phyloP scores from a whole-genome alignment of 2,113 vertebrate species.

The Tringa solitaria region DNA sequence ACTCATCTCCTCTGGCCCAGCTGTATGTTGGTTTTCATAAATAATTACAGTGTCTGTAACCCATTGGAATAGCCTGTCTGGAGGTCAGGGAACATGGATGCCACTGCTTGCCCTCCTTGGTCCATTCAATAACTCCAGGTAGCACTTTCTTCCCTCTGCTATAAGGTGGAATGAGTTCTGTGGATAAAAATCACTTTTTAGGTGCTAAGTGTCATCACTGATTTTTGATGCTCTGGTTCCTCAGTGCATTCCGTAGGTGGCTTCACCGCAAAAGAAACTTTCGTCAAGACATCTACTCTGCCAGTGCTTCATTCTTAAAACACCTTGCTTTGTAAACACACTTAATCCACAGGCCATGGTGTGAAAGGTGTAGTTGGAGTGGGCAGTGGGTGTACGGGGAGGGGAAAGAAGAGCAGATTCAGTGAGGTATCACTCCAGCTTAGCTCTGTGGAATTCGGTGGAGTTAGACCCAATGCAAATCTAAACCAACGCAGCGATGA shows the following conservation, averaged over 20 bases:
- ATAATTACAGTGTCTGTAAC: background rate
- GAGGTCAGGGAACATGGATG: background rate
- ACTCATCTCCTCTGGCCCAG: background rate
- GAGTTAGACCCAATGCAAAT: background rate
- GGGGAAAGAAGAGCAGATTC: background rate
- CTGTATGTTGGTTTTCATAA: background rate
- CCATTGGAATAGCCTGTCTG: background rate
- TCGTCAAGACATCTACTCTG: background rate
- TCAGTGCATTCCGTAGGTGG: background rate
- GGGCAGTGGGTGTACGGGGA: background rate
- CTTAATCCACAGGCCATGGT: background rate
- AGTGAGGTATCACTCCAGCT: background rate
- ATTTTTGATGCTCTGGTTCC: background rate
- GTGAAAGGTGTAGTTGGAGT: background rate
- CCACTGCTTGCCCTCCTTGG: background rate
- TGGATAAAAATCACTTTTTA: background rate
- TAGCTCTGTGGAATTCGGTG: background rate
- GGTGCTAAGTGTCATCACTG: background rate
- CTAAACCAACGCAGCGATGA: background rate
- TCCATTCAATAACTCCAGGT: background rate
- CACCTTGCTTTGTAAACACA: background rate
- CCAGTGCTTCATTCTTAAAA: background rate
- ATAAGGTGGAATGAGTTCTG: background rate
- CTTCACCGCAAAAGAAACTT: background rate
- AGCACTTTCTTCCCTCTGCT: background rate